phyloP scores from a whole-genome alignment of 2,797 vertebrate species.

The Parotocinclus haroldoi region DNA sequence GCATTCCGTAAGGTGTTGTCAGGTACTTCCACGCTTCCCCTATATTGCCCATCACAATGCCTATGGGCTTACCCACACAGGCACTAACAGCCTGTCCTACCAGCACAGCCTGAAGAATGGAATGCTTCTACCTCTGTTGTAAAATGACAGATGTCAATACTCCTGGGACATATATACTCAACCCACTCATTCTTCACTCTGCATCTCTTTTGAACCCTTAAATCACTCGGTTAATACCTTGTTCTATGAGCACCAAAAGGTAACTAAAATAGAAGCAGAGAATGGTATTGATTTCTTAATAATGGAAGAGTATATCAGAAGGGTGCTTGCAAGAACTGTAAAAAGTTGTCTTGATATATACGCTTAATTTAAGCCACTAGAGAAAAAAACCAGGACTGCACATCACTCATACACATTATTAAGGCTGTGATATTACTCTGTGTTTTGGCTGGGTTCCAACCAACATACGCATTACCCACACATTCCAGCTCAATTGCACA shows the following conservation, averaged over 20 bases:
- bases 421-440: no score
- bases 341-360: no score
- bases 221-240: slow-evolving; percentile 37
- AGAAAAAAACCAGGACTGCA: not conserved
- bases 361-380: no score
- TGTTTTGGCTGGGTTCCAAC: no score
- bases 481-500: slow-evolving; percentile 9
- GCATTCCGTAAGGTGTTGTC: no score
- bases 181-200: slow-evolving; percentile 11
- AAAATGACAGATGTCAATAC: slow-evolving; percentile 46
- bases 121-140: no score
- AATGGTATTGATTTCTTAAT: slow-evolving; percentile 44
- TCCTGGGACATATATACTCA: slow-evolving; percentile 31
- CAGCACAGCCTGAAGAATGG: no score
- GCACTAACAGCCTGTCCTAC: no score
- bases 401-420: no score
- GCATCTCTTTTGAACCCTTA: slow-evolving; percentile 31
- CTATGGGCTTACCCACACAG: no score
- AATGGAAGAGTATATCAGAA: not conserved
- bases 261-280: not conserved
- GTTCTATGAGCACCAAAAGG: slow-evolving; percentile 36
- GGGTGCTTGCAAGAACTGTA: not conserved
- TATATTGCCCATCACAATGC: no score
- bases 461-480: not conserved
- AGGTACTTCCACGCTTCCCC: no score